Percentiles rank a stretch among this genome's conserved stretches.
Evolutionary conservation across 2,113 vertebrate genomes (phyloP).

Genomic region (Penelope pileata): DNA sequence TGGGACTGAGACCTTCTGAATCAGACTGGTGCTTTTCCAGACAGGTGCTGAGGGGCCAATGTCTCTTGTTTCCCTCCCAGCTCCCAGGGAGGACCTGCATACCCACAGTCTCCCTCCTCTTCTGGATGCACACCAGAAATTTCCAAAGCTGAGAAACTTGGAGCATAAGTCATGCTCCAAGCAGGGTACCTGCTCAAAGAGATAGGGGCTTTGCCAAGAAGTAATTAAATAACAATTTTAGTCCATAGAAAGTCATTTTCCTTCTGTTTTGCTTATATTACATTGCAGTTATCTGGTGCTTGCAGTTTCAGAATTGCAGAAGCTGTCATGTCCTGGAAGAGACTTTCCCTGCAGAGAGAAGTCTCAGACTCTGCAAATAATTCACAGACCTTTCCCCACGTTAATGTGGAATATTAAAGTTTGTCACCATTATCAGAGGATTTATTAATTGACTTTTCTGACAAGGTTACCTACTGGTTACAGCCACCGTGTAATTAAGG

Average conservation of each 20-base stretch:
- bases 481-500: neutral
- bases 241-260: neutral
- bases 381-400: neutral
- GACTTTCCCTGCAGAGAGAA: neutral
- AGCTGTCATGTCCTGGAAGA: neutral
- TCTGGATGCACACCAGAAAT: neutral
- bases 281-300: neutral
- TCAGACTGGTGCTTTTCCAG: neutral
- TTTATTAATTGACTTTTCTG: constrained; percentile 5
- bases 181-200: neutral
- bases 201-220: neutral
- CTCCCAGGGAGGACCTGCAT: neutral
- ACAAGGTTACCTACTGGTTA: neutral
- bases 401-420: neutral
- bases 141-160: neutral
- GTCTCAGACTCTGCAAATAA: neutral
- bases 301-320: neutral
- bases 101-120: neutral
- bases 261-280: neutral
- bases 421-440: neutral
- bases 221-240: neutral
- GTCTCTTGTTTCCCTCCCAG: neutral
- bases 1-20: neutral
- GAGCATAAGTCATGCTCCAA: neutral
- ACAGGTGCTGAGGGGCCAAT: rapidly evolving